A percentile compares a stretch with the other conserved stretches of the same genome.
Conservation (phyloP, 2,888 invertebrate species). For the Bibio marci region DNA sequence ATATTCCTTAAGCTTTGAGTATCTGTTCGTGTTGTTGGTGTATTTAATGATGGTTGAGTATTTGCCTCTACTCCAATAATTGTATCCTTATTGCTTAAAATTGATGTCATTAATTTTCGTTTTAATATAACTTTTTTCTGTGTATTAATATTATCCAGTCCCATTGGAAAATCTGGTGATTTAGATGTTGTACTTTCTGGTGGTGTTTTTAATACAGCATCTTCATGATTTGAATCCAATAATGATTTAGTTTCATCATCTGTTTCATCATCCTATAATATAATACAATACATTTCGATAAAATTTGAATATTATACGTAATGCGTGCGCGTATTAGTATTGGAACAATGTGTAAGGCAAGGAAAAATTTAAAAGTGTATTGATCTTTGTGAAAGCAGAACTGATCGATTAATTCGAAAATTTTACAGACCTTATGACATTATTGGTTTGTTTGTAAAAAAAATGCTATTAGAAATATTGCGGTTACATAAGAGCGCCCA, state of each 20-base stretch:
- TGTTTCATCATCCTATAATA: constrained; percentile 19
- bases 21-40: not conserved
- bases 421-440: no score
- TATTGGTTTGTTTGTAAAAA: no score
- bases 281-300: constrained; percentile 2
- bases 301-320: no score
- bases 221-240: constrained; percentile 8
- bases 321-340: no score
- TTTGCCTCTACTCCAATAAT: constrained; percentile 3
- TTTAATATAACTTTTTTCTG: constrained; percentile 12
- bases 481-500: no score
- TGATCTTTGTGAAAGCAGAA: no score
- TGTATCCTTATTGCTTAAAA: constrained; percentile 1
- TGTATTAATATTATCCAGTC: not conserved
- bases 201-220: constrained; percentile 7
- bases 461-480: no score
- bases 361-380: no score
- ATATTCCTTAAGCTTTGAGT: no score
- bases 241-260: constrained; percentile 8
- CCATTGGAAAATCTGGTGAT: constrained; percentile 16
- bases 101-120: constrained; percentile 8
- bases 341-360: no score
- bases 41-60: not conserved
- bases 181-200: constrained; percentile 22
- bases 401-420: no score